Base-by-base conservation (phyloP, 2,888 invertebrate genomes). In the Alentia gelatinosa region DNA sequence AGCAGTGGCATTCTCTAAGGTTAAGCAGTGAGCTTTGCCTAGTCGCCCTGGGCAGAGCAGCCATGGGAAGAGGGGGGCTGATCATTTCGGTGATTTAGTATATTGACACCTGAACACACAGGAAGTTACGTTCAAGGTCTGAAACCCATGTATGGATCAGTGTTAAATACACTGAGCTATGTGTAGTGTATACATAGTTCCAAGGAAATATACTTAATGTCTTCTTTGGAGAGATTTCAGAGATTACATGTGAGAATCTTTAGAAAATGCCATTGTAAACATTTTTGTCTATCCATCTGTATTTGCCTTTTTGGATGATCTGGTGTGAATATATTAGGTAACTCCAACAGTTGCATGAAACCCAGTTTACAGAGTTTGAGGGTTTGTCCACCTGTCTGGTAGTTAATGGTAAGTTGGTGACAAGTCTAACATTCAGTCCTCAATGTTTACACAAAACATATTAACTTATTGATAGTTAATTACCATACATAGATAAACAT, bases 181-280 rank as follows among this genome's bases (percentile, higher is more conserved):
- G 56, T 56, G 19, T 56, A 56, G 19, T 12, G 5, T 9, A 56
- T 19, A 12, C 56, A 56, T 56, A 19, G 56, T 56, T 56, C 19
- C 23, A 3, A 1, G 12, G 56, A n/a, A 9, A n/a, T n/a, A 56
- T 56, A 56, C 56, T 56, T 56, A 19, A 47, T 12, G 47, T 47
- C 47, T 47, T 47, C 19, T 19, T 47, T 56, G 9, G n/a, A 56
- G 19, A n/a, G 56, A 74, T 15, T 74, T 3, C 7, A 74, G 30
- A 19, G 74, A 15, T n/a, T 5, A 19, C 12, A 56, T n/a, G n/a
- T 9, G 5, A 56, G 37, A 79, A 12, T 86, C 86, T 86, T 86
- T 86, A 86, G 86, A 86, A 26, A 86, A 86, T 86, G 86, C 86
- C 86, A 86, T 86, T 86, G 86, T 40, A 26, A 86, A 86, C 15